Evolutionary conservation across 2,888 invertebrate genomes (phyloP), one percentile per base, ranked within the genome.

Genomic region (Phrixothrix hirtus): DNA sequence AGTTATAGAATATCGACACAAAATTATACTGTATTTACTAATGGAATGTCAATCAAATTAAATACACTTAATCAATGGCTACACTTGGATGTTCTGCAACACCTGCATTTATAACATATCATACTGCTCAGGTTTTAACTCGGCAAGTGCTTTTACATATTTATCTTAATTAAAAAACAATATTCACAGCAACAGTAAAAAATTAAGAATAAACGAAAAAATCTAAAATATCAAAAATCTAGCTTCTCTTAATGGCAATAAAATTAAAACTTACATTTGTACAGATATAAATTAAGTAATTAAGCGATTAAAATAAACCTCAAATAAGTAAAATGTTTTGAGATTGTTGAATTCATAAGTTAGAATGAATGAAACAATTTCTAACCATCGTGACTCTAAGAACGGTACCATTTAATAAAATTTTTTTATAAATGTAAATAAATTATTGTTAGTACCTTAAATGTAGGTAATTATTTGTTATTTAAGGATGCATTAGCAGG

Each of bases 401-500:
- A n/a, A n/a, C n/a, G n/a, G n/a, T n/a, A n/a, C n/a, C n/a, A n/a
- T n/a, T n/a, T n/a, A n/a, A n/a, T n/a, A n/a, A n/a, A n/a, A n/a
- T n/a, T n/a, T n/a, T n/a, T n/a, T n/a, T n/a, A n/a, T 38, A 25
- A 15, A 34, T 21, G 16, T 36, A 27, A 53, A 53, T 53, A 53
- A 48, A 53, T 53, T 48, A 48, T 29, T 27, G 47, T 53, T 53
- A 53, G 53, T 53, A 43, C 37, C 38, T 53, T 53, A 53, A 31
- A 51, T 30, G 42, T 43, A 29, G 7, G 34, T 21, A 29, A 67
- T 72, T 70, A 73, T 71, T 75, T 74, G 60, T 83, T 82, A 78
- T 82, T 83, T 74, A 89, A 80, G 64, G 89, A 88, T 66, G 89
- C 86, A 79, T 89, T 89, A 71, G 89, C 88, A 70, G 92, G 92